A percentile compares a stretch with the other conserved stretches of the same genome.
phyloP scores from a whole-genome alignment of 2,797 vertebrate genomes.

The Triplophysa bombifrons region DNA sequence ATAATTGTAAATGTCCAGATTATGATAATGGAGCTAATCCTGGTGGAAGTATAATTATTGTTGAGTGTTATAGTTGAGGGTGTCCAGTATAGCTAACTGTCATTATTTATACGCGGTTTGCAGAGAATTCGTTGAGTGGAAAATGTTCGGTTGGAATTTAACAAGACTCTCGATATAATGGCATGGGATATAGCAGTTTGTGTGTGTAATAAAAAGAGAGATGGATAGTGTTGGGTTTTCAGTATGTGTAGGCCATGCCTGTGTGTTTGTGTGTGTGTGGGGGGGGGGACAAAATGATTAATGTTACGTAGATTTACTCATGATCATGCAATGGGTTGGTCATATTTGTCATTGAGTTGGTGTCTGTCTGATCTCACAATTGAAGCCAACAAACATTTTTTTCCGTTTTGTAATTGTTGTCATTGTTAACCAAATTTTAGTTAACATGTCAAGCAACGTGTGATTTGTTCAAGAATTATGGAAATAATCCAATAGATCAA shows the following conservation, averaged over 20 bases:
- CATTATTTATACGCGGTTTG: conserved; percentile 98
- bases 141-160: conserved; percentile 97
- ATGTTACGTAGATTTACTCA: background rate
- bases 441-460: background rate
- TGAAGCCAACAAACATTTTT: background rate
- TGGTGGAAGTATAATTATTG: conserved; percentile 99
- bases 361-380: background rate
- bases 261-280: conserved; percentile 35
- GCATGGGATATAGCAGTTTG: conserved; percentile 75
- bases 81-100: conserved; percentile 98
- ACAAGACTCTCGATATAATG: conserved; percentile 94
- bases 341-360: background rate
- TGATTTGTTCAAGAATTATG: background rate
- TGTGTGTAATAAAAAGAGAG: conserved; percentile 54
- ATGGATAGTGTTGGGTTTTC: conserved; percentile 37
- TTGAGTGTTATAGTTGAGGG: conserved; percentile 99
- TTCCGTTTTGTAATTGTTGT: background rate
- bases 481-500: background rate
- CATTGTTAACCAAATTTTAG: background rate
- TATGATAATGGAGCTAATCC: conserved; percentile 99
- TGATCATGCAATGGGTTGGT: background rate
- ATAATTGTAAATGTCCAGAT: conserved; percentile 99
- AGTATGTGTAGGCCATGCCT: conserved; percentile 31
- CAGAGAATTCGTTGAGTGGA: conserved; percentile 94
- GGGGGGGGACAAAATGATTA: conserved; percentile 5